Percentiles rank a stretch among this genome's conserved stretches.
Conservation (phyloP, 1,140 invertebrate species). For the Eumaeus atala region DNA sequence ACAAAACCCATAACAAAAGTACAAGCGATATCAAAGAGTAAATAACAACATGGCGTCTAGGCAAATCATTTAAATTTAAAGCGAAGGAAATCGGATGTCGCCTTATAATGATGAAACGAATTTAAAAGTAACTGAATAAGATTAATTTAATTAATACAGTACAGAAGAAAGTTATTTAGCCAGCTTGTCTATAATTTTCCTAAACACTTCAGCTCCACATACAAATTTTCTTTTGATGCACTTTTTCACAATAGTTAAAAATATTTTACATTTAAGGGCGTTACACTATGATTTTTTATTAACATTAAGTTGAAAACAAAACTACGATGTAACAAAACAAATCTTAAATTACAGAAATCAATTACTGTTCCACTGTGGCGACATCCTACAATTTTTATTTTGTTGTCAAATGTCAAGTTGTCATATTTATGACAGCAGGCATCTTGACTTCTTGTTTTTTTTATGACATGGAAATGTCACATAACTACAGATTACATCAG, state of each 20-base stretch:
- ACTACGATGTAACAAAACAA: conserved; percentile 20
- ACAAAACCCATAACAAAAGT: conserved; percentile 59
- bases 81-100: too few relatives aligned
- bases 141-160: neutral
- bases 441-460: too few relatives aligned
- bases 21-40: conserved; percentile 50
- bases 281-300: conserved; percentile 12
- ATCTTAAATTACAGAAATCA: conserved; percentile 21
- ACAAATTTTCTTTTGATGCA: conserved; percentile 6
- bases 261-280: conserved; percentile 10
- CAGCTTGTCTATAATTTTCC: conserved; percentile 8
- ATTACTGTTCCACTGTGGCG: conserved; percentile 19
- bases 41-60: conserved; percentile 69
- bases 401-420: conserved; percentile 12
- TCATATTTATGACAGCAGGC: too few relatives aligned
- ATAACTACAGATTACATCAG: too few relatives aligned
- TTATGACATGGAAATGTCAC: too few relatives aligned
- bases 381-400: conserved; percentile 15
- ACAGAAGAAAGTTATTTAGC: neutral
- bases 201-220: conserved; percentile 10
- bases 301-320: conserved; percentile 16
- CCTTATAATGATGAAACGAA: too few relatives aligned
- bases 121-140: neutral
- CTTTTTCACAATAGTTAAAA: conserved; percentile 2
- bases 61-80: conserved; percentile 18